Evolutionary conservation across 2,888 invertebrate species (phyloP), one percentile per base, ranked within the genome.

Genomic region (Pycnomerus fuliginosus): DNA sequence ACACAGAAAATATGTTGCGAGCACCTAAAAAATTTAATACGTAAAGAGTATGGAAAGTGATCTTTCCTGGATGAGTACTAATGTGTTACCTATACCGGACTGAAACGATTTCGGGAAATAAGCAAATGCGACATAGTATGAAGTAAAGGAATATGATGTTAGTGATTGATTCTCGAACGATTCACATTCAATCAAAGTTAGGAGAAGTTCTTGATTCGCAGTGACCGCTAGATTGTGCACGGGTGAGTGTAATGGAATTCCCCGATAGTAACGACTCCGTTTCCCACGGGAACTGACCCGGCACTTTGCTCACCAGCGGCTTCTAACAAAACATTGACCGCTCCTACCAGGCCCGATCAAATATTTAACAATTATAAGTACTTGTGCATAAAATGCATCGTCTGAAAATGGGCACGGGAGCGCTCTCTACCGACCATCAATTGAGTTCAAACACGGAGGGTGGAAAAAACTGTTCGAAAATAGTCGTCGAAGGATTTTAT

Each of bases 171-270:
- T 58, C 56, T 55, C 58, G 52, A 53, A 44, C 56, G 55, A 60
- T 61, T 62, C 61, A 53, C 60, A 62, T 64, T 63, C 64, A 62
- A 65, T 65, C 64, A 64, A 64, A 66, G 65, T 66, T 65, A 52
- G 58, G 52, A 51, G 58, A 62, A 62, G 60, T 62, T 62, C 58
- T 58, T 61, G 64, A 62, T 61, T 64, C 58, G 62, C 51, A 60
- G 60, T 63, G 64, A 65, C 62, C 65, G 57, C 56, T 59, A 58
- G 64, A 64, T 65, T 62, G 65, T 59, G 56, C 60, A 60, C 58
- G 58, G 58, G 58, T 45, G 42, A 55, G 58, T 58, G 61, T 67
- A 67, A 69, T 69, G 67, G 67, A 67, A 69, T 67, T 66, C 65
- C 59, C 60, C 55, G 61, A 56, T 56, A 61, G 67, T 60, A 61